Conservation (phyloP, 2,797 vertebrate species). For the Coluber constrictor region DNA sequence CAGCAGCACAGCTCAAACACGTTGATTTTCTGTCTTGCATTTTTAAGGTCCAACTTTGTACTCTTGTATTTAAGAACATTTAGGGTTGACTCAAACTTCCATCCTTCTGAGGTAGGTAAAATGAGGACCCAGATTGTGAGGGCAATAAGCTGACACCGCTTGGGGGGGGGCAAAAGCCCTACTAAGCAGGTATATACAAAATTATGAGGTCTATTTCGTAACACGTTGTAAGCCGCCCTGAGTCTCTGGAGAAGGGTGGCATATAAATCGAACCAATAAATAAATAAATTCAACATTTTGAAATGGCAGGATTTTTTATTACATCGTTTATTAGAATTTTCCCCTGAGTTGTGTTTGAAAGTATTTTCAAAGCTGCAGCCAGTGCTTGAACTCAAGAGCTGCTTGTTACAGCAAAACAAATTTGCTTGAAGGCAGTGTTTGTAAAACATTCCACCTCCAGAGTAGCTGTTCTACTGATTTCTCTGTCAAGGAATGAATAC, state of each 20-base stretch:
- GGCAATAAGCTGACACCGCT: no score
- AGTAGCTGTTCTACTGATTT: background rate
- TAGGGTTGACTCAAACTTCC: no score
- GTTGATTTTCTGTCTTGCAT: background rate
- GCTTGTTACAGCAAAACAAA: background rate
- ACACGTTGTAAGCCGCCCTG: no score
- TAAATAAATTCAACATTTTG: background rate
- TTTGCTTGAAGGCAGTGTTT: background rate
- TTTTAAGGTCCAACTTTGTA: background rate
- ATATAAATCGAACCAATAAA: no score
- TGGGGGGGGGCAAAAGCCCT: no score
- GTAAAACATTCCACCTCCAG: background rate
- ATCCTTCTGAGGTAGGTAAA: no score
- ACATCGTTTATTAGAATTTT: background rate
- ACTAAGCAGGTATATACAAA: no score
- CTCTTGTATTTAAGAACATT: slow-evolving; percentile 1
- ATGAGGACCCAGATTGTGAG: no score
- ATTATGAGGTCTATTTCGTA: no score
- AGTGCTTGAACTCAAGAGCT: background rate
- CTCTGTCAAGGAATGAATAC: background rate
- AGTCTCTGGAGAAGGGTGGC: no score
- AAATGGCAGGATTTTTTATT: slow-evolving; percentile 1
- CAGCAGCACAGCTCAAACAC: background rate
- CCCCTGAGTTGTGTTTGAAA: slow-evolving; percentile 6
- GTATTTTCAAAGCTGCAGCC: background rate